Percentiles rank a stretch among this genome's conserved stretches.
Evolutionary conservation across 2,888 invertebrate species (phyloP).

Genomic region (Yponomeuta evonymella): DNA sequence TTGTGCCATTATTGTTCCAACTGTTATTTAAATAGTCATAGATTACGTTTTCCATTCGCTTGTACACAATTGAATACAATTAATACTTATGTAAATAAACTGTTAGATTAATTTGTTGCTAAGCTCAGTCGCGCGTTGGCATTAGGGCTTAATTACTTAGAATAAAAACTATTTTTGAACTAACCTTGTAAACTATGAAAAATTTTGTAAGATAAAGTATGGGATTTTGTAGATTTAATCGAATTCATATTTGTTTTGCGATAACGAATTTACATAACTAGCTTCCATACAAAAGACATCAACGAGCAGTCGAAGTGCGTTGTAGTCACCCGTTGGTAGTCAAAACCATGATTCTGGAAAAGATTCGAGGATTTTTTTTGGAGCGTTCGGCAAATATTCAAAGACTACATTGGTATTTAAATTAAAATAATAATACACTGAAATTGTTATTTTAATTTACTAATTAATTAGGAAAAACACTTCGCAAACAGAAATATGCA

Average conservation of each 20-base stretch:
- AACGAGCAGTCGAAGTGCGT: slow-evolving; percentile 30
- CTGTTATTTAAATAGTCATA: slow-evolving; percentile 72
- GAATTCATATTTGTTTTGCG: background rate
- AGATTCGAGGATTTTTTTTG: no score
- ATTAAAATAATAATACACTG: no score
- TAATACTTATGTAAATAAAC: slow-evolving; percentile 59
- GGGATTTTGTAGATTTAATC: no score
- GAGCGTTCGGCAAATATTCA: no score
- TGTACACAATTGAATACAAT: slow-evolving; percentile 59
- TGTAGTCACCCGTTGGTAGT: background rate
- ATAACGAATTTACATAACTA: background rate
- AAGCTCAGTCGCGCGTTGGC: background rate
- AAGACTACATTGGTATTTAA: background rate
- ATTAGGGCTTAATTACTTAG: no score
- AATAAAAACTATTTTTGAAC: no score
- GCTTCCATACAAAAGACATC: slow-evolving; percentile 45
- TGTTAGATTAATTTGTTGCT: background rate
- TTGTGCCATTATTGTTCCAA: slow-evolving; percentile 67
- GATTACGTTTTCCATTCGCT: slow-evolving; percentile 47
- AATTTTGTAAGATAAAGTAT: no score
- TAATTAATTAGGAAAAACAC: background rate
- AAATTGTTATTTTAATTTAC: background rate
- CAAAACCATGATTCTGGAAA: background rate
- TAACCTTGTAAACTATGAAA: no score
- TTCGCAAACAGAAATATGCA: background rate